Conservation (phyloP, 2,113 vertebrate species). For the Colaptes auratus region DNA sequence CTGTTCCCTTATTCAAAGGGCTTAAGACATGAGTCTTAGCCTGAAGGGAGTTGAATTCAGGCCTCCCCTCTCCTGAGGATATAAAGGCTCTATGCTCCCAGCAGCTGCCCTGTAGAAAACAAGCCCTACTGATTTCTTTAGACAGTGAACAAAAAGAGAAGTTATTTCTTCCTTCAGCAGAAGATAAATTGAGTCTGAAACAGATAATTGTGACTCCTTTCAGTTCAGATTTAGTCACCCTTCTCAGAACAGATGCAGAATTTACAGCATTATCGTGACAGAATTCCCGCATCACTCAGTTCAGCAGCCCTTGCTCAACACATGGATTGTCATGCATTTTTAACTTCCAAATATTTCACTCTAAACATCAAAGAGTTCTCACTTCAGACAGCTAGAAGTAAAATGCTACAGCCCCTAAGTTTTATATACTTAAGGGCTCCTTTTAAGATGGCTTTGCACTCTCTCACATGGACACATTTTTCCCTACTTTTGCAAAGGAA, state of each 20-base stretch:
- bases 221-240: background rate
- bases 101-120: background rate
- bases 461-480: background rate
- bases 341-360: background rate
- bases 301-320: background rate
- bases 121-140: background rate
- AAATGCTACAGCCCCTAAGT: background rate
- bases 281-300: background rate
- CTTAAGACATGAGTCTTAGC: background rate
- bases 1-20: background rate
- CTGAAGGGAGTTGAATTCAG: background rate
- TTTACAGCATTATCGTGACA: background rate
- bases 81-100: background rate
- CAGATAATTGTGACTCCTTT: accelerated
- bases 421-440: background rate
- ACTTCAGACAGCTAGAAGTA: background rate
- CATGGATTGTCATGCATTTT: background rate
- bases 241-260: background rate
- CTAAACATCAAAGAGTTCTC: background rate
- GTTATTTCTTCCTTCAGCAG: background rate
- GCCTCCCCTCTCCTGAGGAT: background rate
- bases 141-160: background rate
- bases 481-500: background rate
- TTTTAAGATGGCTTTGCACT: background rate
- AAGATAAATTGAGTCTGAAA: background rate